Conservation (phyloP, 2,888 invertebrate species). For the Cantharis lateralis region DNA sequence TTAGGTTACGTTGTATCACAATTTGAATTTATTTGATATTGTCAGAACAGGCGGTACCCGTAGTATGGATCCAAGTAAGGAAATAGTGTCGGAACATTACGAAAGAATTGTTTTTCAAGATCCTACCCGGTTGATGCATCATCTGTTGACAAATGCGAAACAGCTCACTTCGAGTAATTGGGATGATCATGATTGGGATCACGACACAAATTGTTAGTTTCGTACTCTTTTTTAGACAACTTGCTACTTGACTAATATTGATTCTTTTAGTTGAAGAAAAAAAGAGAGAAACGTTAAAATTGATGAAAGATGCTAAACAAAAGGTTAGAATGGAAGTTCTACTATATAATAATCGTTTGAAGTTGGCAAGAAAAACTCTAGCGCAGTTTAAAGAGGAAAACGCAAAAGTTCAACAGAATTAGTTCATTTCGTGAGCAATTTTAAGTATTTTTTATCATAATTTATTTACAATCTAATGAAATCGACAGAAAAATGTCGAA, state of each 20-base stretch:
- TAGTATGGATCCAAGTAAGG: slow-evolving; percentile 67
- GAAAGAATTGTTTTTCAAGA: slow-evolving; percentile 96
- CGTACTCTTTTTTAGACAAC: neutral
- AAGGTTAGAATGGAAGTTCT: slow-evolving; percentile 83
- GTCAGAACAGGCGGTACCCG: slow-evolving; percentile 61
- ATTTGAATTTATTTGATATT: slow-evolving; percentile 91
- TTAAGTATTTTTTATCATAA: neutral
- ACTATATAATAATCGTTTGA: slow-evolving; percentile 82
- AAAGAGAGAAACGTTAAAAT: slow-evolving; percentile 78
- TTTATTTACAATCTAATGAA: neutral
- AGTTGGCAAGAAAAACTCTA: slow-evolving; percentile 84
- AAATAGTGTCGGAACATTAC: slow-evolving; percentile 89
- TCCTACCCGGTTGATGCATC: slow-evolving; percentile 89
- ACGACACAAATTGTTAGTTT: slow-evolving; percentile 85
- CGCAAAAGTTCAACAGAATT: slow-evolving; percentile 54
- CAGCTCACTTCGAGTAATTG: slow-evolving; percentile 74
- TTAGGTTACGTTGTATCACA: slow-evolving; percentile 92
- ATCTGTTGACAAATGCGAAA: slow-evolving; percentile 77
- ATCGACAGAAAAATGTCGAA: neutral
- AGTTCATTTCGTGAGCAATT: slow-evolving; percentile 36
- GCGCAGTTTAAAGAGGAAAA: slow-evolving; percentile 81
- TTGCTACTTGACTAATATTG: too few relatives aligned
- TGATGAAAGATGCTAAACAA: slow-evolving; percentile 76
- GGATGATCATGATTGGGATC: too few relatives aligned
- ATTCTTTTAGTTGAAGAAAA: slow-evolving; percentile 81